Conservation (phyloP, 2,797 vertebrate genomes). For the Pseudochirops cupreus region DNA sequence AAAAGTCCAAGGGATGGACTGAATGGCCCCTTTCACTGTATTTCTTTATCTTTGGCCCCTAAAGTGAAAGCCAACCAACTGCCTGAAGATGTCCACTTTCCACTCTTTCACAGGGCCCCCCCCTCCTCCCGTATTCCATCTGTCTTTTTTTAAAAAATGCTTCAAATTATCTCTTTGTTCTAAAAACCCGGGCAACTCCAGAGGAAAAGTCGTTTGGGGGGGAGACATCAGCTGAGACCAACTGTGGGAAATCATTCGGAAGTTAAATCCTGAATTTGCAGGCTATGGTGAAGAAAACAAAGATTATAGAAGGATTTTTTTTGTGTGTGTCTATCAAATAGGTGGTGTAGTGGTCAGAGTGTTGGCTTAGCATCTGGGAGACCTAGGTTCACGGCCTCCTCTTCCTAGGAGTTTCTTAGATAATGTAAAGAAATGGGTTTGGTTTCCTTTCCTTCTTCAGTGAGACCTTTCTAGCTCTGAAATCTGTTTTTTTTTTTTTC, state of each 20-base stretch:
- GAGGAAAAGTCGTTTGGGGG: not conserved
- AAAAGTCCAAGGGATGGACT: not conserved
- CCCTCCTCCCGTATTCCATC: too few relatives aligned
- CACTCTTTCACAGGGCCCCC: not conserved
- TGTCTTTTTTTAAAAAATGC: not conserved
- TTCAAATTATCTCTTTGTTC: not conserved
- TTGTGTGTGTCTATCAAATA: fast-evolving
- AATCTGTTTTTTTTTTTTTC: not conserved
- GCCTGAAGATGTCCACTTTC: not conserved
- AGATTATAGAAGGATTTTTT: fast-evolving
- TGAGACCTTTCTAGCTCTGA: not conserved
- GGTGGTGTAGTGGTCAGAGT: not conserved
- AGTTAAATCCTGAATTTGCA: not conserved
- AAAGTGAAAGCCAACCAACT: not conserved
- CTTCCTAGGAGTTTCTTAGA: not conserved
- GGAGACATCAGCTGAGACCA: not conserved
- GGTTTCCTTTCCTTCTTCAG: not conserved
- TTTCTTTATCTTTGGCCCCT: not conserved
- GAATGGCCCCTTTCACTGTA: not conserved
- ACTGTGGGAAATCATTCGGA: not conserved
- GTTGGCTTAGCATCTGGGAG: fast-evolving
- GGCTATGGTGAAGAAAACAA: not conserved
- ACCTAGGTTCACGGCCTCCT: fast-evolving
- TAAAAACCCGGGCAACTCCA: not conserved
- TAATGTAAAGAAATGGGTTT: not conserved